A percentile compares a stretch with the other conserved stretches of the same genome.
These are phyloP conservation scores for Myotis lucifugus DNA, from an alignment of 2,113 vertebrate species.

Conservation along the genomic window DNA sequence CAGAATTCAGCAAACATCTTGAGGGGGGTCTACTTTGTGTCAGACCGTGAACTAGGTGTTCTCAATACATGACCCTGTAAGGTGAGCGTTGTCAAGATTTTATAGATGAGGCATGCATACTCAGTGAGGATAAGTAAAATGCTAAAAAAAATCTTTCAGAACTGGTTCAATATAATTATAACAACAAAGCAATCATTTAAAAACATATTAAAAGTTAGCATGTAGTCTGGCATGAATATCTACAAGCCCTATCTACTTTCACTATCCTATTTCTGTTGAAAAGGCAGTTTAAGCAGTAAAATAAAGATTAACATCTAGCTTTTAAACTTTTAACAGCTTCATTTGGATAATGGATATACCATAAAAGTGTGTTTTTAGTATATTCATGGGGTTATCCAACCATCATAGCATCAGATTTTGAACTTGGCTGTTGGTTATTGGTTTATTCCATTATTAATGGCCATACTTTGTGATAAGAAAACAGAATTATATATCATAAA, in stretches of 20 bases:
- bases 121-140: conserved; percentile 10
- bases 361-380: background rate
- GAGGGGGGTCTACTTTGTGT: background rate
- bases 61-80: background rate
- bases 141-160: background rate
- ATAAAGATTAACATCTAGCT: background rate
- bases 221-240: background rate
- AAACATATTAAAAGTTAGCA: background rate
- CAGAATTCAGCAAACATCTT: background rate
- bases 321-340: background rate
- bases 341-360: background rate
- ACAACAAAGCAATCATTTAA: background rate
- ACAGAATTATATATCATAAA: background rate
- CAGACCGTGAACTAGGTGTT: background rate
- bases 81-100: background rate
- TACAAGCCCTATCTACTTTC: background rate
- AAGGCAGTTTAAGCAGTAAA: background rate
- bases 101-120: background rate
- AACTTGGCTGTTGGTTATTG: background rate
- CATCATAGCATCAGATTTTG: background rate
- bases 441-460: background rate
- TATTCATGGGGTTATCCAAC: background rate
- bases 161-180: background rate
- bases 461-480: background rate
- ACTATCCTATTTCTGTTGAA: background rate